Conservation (phyloP, 2,888 invertebrate genomes). For the Stenodera caucasica region DNA sequence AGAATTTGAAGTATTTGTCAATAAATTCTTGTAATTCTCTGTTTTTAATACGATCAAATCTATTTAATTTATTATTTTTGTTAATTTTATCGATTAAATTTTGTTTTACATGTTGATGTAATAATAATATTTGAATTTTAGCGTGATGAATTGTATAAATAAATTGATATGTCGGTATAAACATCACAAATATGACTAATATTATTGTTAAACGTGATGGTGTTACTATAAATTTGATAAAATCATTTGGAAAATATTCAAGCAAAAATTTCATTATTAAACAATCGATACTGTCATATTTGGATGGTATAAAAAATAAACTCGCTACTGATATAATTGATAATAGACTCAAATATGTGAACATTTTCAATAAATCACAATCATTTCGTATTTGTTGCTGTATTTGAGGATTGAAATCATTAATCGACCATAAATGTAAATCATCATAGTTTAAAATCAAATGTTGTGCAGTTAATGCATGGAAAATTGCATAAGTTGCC, state of each 20-base stretch:
- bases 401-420: background rate
- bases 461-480: background rate
- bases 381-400: background rate
- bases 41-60: background rate
- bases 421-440: background rate
- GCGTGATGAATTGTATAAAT: background rate
- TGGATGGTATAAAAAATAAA: background rate
- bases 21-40: background rate
- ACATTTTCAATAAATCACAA: background rate
- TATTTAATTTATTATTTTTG: background rate
- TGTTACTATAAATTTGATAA: background rate
- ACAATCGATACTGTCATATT: background rate
- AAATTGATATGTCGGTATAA: background rate
- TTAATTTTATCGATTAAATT: background rate
- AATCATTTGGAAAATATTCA: background rate
- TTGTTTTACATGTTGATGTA: background rate
- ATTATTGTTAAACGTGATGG: background rate
- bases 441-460: background rate
- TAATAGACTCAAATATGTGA: background rate
- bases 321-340: background rate
- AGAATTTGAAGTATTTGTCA: background rate
- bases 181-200: background rate
- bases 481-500: background rate
- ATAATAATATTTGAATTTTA: background rate
- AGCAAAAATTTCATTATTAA: background rate